Conservation (phyloP, 2,888 invertebrate genomes). For the Tiphia femorata region DNA sequence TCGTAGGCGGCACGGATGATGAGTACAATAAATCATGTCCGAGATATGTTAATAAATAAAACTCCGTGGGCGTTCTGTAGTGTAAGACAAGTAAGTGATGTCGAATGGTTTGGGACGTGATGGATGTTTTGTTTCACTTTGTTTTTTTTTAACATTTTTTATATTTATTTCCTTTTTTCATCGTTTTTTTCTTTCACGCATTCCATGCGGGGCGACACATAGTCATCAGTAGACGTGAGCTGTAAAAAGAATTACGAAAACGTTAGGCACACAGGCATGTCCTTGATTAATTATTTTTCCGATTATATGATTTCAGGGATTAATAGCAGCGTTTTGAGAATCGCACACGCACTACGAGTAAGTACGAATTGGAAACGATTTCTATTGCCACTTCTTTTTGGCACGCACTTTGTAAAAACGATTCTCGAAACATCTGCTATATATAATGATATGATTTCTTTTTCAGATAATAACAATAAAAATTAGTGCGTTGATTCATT, state of each 20-base stretch:
- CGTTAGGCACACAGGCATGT: background rate
- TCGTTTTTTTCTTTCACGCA: slow-evolving; percentile 47
- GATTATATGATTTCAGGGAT: background rate
- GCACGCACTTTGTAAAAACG: too few relatives aligned
- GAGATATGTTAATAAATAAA: slow-evolving; percentile 56
- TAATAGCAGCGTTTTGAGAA: background rate
- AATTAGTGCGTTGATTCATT: slow-evolving; percentile 1
- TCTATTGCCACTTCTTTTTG: too few relatives aligned
- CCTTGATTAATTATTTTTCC: too few relatives aligned
- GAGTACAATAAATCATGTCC: slow-evolving; percentile 47
- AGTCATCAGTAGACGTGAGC: slow-evolving; percentile 64
- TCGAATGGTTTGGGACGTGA: slow-evolving; percentile 30
- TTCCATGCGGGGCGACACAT: slow-evolving; percentile 50
- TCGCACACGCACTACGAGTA: too few relatives aligned
- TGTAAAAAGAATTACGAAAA: slow-evolving; percentile 45
- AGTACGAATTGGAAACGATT: too few relatives aligned
- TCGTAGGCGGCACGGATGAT: slow-evolving; percentile 49
- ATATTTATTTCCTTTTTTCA: slow-evolving; percentile 42
- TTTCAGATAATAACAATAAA: too few relatives aligned
- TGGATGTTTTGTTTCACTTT: slow-evolving; percentile 24
- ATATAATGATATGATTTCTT: too few relatives aligned
- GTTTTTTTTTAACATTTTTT: slow-evolving; percentile 40
- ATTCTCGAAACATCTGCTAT: too few relatives aligned
- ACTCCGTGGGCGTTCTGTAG: slow-evolving; percentile 48
- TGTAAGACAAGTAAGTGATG: slow-evolving; percentile 34